Evolutionary conservation across 2,888 invertebrate genomes (phyloP), one percentile per base, ranked within the genome.

Genomic region (Priocnemis perturbator): DNA sequence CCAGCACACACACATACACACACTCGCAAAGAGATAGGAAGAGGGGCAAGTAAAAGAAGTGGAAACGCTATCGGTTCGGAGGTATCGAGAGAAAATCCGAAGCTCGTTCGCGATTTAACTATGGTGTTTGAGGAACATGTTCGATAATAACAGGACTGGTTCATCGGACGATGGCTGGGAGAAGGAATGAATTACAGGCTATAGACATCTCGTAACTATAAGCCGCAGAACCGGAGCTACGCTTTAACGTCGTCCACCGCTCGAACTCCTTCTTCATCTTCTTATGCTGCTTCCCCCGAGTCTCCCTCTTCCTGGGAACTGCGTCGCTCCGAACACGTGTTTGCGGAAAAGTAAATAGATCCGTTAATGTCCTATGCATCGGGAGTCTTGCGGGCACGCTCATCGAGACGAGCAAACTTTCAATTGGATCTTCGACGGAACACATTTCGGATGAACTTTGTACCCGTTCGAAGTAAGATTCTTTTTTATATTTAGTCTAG

Each of bases 141-240:
- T 53, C 64, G 60, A 61, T 71, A 78, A 78, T 68, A 63, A 69
- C 64, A 67, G 71, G 59, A 63, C 47, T 76, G 26, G 44, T 45
- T 52, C 21, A 37, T 37, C 4, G 60, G 58, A 76, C 71, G 75
- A 72, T 71, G 69, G 73, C 68, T 77, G 75, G 60, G 58, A 67
- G 69, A 52, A 67, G 65, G 61, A 57, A 73, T 64, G 66, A 69
- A 78, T 78, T 67, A 68, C 37, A 73, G 76, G 64, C 69, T 69
- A 53, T 9, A 60, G 60, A 47, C 3, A 50, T 64, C 73, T 58
- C 57, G 65, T 64, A 68, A 76, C 55, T 67, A 65, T 57, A 61
- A 67, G 61, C 57, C 60, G 20, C 23, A 17, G 48, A 64, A 9
- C 52, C 30, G 50, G 64, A 73, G 67, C 71, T 67, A 59, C 71